phyloP scores from a whole-genome alignment of 2,888 invertebrate species.

The Cerceris ruficornis region DNA sequence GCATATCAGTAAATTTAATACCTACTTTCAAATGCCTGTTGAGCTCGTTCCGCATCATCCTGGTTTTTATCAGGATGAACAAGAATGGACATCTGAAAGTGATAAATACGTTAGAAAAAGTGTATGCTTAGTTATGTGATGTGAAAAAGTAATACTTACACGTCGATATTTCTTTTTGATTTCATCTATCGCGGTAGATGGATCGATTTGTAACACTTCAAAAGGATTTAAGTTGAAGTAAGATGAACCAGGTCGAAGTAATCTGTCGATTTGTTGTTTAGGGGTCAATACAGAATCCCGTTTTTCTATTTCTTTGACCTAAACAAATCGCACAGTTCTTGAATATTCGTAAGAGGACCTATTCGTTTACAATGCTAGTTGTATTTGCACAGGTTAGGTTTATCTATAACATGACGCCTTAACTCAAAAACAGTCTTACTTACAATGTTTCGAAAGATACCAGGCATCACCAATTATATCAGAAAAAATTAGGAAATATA shows the following conservation, averaged over 20 bases:
- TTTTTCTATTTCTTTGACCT: slow-evolving; percentile 99
- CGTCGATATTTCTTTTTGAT: slow-evolving; percentile 98
- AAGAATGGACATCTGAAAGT: slow-evolving; percentile 91
- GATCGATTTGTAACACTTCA: slow-evolving; percentile 95
- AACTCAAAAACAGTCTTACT: slow-evolving; percentile 8
- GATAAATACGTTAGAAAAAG: slow-evolving; percentile 17
- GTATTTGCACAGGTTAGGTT: slow-evolving; percentile 62
- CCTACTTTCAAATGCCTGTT: slow-evolving; percentile 92
- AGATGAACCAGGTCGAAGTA: slow-evolving; percentile 97
- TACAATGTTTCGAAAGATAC: not conserved
- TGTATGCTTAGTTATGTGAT: not conserved
- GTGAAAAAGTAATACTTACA: slow-evolving; percentile 78
- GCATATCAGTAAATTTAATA: slow-evolving; percentile 5
- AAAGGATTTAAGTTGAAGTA: slow-evolving; percentile 99
- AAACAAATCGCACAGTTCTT: slow-evolving; percentile 66
- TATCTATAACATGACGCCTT: slow-evolving; percentile 23
- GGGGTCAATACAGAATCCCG: slow-evolving; percentile 98
- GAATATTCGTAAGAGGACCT: slow-evolving; percentile 6
- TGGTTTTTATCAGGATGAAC: slow-evolving; percentile 99
- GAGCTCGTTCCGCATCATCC: slow-evolving; percentile 96
- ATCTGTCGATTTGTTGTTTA: slow-evolving; percentile 97
- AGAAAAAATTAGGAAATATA: not conserved
- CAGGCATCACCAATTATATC: slow-evolving; percentile 5
- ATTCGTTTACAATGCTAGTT: slow-evolving; percentile 32
- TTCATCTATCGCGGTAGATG: slow-evolving; percentile 93